Conservation (phyloP, 2,797 vertebrate genomes). For the Hyperoplus immaculatus region DNA sequence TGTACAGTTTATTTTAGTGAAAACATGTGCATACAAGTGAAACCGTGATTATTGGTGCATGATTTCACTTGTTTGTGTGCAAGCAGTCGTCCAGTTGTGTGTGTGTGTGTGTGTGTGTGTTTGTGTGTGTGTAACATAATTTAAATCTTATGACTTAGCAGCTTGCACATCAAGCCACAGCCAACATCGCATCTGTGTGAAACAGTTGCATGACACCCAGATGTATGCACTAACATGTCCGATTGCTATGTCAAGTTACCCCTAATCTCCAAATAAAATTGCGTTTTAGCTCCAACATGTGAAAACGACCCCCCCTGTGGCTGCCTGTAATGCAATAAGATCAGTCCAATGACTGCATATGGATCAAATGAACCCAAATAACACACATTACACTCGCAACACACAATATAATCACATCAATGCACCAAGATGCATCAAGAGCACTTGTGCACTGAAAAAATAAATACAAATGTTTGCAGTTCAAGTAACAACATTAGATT, state of each 20-base stretch:
- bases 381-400: constrained; percentile 36
- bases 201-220: constrained; percentile 47
- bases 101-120: neutral
- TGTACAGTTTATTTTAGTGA: neutral
- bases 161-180: constrained; percentile 19
- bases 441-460: constrained; percentile 19
- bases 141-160: neutral
- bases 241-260: constrained; percentile 28
- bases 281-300: constrained; percentile 34
- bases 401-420: constrained; percentile 40
- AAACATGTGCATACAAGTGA: constrained; percentile 1
- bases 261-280: constrained; percentile 46
- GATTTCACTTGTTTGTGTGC: constrained; percentile 5
- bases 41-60: neutral
- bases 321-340: constrained; percentile 53
- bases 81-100: constrained; percentile 1
- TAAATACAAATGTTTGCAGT: constrained; percentile 6
- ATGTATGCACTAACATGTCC: constrained; percentile 43
- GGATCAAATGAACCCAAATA: constrained; percentile 68
- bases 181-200: constrained; percentile 32
- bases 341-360: constrained; percentile 62
- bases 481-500: constrained; percentile 26
- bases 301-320: constrained; percentile 20
- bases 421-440: constrained; percentile 34
- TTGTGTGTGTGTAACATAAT: neutral